Evolutionary conservation across 2,888 invertebrate species (phyloP), one percentile per base, ranked within the genome.

Genomic region (Spilarctia lutea): DNA sequence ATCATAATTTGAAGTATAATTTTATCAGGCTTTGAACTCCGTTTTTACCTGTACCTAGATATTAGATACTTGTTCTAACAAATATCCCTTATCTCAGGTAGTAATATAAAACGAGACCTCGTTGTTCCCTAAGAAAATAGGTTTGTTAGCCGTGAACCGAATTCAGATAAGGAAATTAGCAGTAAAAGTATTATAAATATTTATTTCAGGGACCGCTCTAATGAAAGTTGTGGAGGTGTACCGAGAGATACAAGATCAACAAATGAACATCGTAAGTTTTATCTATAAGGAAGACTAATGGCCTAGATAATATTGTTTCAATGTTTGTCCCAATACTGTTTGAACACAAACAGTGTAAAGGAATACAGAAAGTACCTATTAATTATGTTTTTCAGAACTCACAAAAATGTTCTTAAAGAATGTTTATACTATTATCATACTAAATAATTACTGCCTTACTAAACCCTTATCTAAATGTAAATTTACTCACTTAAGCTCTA

Each of bases 171-270:
- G 33, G 69, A 68, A 72, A 72, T 75, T 66, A 78, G 35, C 60
- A 66, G 68, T 71, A 74, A 56, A 48, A 65, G 70, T 72, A 68
- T 60, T 71, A 70, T 74, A 67, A 73, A 72, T 74, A 72, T 78
- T 78, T 78, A 75, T 91, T 89, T 67, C 97, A 99, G 99, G 99
- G 89, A 97, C 98, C 74, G 98, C 98, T 73, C 96, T 99, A 82
- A 98, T 98, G 97, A 98, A 98, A 95, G 98, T 99, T 86, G 98
- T 98, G 69, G 98, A 98, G 91, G 98, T 99, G 39, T 98, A 98
- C 94, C 98, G 98, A 91, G 98, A 99, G 93, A 98, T 99, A 83
- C 99, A 99, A 96, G 98, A 98, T 84, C 98, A 99, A 93, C 98
- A 99, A 94, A 98, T 98, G 97, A 98, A 98, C 91, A 98, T 98